Base-by-base conservation (phyloP, 2,113 vertebrate genomes). In the Sceloporus tristichus region DNA sequence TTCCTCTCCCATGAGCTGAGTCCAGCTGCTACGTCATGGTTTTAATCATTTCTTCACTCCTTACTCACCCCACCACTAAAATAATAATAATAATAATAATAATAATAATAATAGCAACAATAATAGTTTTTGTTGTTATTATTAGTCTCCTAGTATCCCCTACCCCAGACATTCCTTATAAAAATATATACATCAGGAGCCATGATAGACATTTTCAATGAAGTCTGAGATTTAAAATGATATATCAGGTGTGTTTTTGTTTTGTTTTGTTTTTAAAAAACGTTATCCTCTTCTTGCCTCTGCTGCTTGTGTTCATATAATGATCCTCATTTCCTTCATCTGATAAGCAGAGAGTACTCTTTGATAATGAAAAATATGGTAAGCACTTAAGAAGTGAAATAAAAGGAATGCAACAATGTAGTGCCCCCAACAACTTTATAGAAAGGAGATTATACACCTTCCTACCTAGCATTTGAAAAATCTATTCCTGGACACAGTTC, bases 281-380 rank as follows among this genome's bases (percentile, higher is more conserved):
- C 11, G 29, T 54, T 53, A 54, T 78, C 83, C 23, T 79, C 29
- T 66, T 62, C 3, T 70, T 3, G 5, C 29, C 3, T 56, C 29
- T 14, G 85, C 84, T 66, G 25, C 38, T 42, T 2, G 0, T 38
- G 66, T 68, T 83, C 88, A 92, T 90, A 90, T 92, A 87, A 87
- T 5, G 29, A 0, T 0, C 14, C 14, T 74, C 5, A 87, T 74
- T 88, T 85, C 82, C 59, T 40, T 85, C n/a, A 78, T 70, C 42
- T 62, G 76, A 76, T 86, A 88, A 90, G 40, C 23, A 27, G 54
- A 83, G n/a, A 75, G 19, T 62, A 86, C 7, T 82, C 53, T 34
- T 54, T 81, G 53, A 79, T 77, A 91, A 94, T 38, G 9, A 90
- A 84, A 94, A 86, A 83, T 21, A 56, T 34, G 34, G 3, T 7